Conservation (phyloP, 2,888 invertebrate species). For the Drosophila leonis region DNA sequence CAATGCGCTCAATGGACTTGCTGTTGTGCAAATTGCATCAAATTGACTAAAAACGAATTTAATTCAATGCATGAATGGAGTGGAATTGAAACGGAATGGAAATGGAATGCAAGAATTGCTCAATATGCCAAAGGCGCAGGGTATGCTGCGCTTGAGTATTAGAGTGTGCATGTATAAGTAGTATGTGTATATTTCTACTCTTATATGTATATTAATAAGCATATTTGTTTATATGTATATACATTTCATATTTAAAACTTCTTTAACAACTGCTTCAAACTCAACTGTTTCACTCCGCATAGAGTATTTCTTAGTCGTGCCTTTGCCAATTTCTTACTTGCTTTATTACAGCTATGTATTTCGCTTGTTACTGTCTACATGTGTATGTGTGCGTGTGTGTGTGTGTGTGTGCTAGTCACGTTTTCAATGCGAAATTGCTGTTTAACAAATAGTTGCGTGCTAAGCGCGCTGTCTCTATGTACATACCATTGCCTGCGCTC, state of each 20-base stretch:
- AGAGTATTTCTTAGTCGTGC: slow-evolving; percentile 3
- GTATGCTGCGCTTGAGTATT: background rate
- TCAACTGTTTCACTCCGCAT: background rate
- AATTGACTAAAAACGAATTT: slow-evolving; percentile 67
- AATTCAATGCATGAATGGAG: slow-evolving; percentile 69
- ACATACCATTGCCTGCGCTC: slow-evolving; percentile 18
- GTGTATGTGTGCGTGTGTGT: slow-evolving; percentile 18
- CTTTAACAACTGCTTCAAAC: background rate
- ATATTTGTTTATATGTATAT: background rate
- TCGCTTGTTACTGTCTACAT: slow-evolving; percentile 13
- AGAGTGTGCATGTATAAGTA: background rate
- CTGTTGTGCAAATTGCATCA: slow-evolving; percentile 58
- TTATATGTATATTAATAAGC: background rate
- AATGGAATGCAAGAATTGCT: slow-evolving; percentile 38
- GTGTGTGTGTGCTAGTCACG: slow-evolving; percentile 25
- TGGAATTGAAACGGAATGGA: slow-evolving; percentile 41
- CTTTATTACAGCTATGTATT: slow-evolving; percentile 10
- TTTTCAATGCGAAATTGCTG: slow-evolving; percentile 61
- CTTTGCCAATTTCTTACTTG: background rate
- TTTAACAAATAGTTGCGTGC: slow-evolving; percentile 76
- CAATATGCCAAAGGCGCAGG: background rate
- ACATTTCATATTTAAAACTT: background rate
- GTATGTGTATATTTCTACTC: background rate
- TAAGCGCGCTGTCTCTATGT: slow-evolving; percentile 26
- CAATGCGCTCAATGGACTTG: slow-evolving; percentile 9